These are phyloP conservation scores for Phalera bucephala DNA, from an alignment of 2,888 invertebrate species.

Conservation along the genomic window DNA sequence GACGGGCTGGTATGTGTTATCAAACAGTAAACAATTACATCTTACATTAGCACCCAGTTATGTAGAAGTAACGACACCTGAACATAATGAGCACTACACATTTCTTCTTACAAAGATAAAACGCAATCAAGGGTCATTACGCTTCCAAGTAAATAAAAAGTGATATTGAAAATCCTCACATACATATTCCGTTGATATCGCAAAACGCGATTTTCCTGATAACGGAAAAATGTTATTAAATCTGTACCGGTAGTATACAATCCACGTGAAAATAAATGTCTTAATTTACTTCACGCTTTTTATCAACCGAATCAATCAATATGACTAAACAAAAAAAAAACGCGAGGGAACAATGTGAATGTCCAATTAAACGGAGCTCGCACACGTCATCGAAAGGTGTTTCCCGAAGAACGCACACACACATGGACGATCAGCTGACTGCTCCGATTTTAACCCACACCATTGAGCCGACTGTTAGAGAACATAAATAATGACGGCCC, in stretches of 20 bases:
- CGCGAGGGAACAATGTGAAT: slow-evolving; percentile 77
- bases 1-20: no score
- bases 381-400: slow-evolving; percentile 82
- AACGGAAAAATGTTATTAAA: not conserved
- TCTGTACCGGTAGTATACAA: not conserved
- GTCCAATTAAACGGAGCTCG: slow-evolving; percentile 81
- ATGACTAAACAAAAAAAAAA: slow-evolving; percentile 52
- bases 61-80: no score
- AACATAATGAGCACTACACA: no score
- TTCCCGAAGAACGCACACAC: slow-evolving; percentile 79
- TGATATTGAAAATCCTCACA: not conserved
- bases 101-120: no score
- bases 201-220: no score
- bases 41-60: no score
- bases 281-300: slow-evolving; percentile 34
- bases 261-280: slow-evolving; percentile 12
- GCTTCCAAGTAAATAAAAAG: no score
- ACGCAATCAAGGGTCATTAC: no score
- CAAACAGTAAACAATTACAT: no score
- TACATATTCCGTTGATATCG: no score
- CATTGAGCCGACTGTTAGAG: slow-evolving; percentile 77
- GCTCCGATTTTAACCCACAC: slow-evolving; percentile 83
- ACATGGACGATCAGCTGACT: slow-evolving; percentile 73
- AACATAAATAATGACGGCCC: slow-evolving; percentile 83
- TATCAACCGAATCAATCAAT: slow-evolving; percentile 49